Percentiles rank a stretch among this genome's conserved stretches.
Evolutionary conservation across 2,797 vertebrate genomes (phyloP).

Genomic region (Arrhamphus sclerolepis): DNA sequence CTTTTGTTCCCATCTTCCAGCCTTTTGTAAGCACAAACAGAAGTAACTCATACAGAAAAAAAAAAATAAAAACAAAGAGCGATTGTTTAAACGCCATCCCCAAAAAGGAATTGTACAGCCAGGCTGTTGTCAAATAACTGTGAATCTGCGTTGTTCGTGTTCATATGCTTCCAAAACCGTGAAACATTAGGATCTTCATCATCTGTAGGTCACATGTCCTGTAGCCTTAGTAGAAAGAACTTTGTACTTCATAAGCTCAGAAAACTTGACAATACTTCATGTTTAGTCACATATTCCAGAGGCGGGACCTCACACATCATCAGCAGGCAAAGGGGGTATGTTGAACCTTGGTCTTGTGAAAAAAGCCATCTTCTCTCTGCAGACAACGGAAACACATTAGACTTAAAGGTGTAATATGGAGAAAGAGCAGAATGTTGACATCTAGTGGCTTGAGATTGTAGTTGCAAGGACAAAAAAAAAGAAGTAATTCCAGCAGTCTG

Average conservation of each 20-base stretch:
- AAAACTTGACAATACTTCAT: slow-evolving; percentile 91
- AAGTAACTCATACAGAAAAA: slow-evolving; percentile 85
- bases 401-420: too few relatives aligned
- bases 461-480: too few relatives aligned
- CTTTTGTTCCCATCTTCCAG: slow-evolving; percentile 98
- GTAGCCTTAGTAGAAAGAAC: slow-evolving; percentile 80
- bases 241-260: slow-evolving; percentile 91
- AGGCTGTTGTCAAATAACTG: slow-evolving; percentile 83
- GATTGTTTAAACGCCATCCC: slow-evolving; percentile 71
- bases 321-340: slow-evolving; percentile 95
- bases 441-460: too few relatives aligned
- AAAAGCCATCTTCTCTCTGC: slow-evolving; percentile 99
- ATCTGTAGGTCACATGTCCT: slow-evolving; percentile 81
- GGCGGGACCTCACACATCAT: slow-evolving; percentile 90
- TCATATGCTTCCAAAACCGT: slow-evolving; percentile 51
- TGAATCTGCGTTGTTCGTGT: slow-evolving; percentile 28
- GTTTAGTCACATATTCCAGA: slow-evolving; percentile 78
- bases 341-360: slow-evolving; percentile 98
- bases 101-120: slow-evolving; percentile 85
- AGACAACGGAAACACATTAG: slow-evolving; percentile 20
- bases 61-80: slow-evolving; percentile 84
- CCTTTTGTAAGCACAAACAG: slow-evolving; percentile 89
- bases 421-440: too few relatives aligned
- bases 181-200: slow-evolving; percentile 81
- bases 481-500: too few relatives aligned